Evolutionary conservation across 2,797 vertebrate genomes (phyloP).

Genomic region (Lagodon rhomboides): DNA sequence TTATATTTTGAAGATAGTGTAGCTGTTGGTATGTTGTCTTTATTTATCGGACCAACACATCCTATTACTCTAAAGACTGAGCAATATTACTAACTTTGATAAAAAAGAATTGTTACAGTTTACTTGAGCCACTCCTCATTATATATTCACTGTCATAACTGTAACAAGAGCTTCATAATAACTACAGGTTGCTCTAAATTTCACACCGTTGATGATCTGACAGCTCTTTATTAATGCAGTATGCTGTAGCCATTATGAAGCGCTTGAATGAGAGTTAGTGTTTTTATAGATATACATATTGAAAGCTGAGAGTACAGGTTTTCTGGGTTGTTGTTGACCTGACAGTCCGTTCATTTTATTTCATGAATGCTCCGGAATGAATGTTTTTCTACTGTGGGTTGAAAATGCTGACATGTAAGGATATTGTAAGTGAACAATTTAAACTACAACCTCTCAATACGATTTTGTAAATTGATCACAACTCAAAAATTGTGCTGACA

Average conservation of each 20-base stretch:
- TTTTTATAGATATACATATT: neutral
- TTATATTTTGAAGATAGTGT: slow-evolving; percentile 13
- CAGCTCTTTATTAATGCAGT: neutral
- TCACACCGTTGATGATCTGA: slow-evolving; percentile 1
- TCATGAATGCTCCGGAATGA: slow-evolving; percentile 2
- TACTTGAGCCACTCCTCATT: neutral
- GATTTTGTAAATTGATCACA: slow-evolving; percentile 25
- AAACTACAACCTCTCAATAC: neutral
- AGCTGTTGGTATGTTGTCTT: slow-evolving; percentile 11
- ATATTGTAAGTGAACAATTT: slow-evolving; percentile 10
- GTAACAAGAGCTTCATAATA: neutral
- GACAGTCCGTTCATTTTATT: neutral
- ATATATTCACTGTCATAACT: neutral
- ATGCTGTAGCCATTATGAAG: slow-evolving; percentile 3
- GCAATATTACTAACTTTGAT: slow-evolving; percentile 25
- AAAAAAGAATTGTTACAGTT: neutral
- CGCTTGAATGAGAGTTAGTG: neutral
- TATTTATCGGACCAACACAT: slow-evolving; percentile 10
- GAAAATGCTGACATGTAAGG: slow-evolving; percentile 37
- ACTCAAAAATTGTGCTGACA: slow-evolving; percentile 20
- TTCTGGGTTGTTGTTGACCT: neutral
- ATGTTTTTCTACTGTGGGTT: slow-evolving; percentile 35
- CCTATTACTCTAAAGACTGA: slow-evolving; percentile 8
- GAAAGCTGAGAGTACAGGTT: slow-evolving; percentile 2
- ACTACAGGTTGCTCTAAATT: neutral